phyloP scores from a whole-genome alignment of 2,888 invertebrate genomes.

The Chrysomela aeneicollis region DNA sequence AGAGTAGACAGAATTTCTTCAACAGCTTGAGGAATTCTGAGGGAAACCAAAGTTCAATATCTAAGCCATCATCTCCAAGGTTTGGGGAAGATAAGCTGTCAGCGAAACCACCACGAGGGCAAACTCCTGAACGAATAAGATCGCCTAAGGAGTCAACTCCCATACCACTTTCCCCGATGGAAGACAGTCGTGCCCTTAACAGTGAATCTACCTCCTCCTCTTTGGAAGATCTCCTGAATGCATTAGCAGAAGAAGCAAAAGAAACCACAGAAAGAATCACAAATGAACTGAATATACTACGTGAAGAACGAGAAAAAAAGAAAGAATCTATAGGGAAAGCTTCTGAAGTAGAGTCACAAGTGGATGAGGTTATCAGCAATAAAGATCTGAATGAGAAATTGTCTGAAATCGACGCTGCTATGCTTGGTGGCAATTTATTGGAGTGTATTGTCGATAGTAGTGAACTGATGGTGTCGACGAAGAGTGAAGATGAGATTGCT shows the following conservation, averaged over 20 bases:
- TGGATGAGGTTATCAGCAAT: constrained; percentile 21
- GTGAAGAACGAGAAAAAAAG: constrained; percentile 42
- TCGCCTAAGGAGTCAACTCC: constrained; percentile 53
- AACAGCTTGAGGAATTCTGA: constrained; percentile 51
- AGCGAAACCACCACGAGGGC: constrained; percentile 52
- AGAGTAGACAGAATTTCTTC: constrained; percentile 55
- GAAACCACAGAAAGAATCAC: constrained; percentile 73
- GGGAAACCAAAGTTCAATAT: constrained; percentile 33
- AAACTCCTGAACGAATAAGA: constrained; percentile 48
- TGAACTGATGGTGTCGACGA: constrained; percentile 48
- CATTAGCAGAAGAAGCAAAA: constrained; percentile 78
- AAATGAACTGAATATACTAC: constrained; percentile 65
- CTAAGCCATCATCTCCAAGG: constrained; percentile 39
- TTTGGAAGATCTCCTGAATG: constrained; percentile 76
- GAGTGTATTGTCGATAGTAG: constrained; percentile 58
- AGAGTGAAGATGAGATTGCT: constrained; percentile 49
- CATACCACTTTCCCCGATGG: constrained; percentile 46
- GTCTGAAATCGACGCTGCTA: constrained; percentile 61
- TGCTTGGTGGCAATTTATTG: constrained; percentile 62
- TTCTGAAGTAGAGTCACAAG: background rate
- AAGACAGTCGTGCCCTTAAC: constrained; percentile 39
- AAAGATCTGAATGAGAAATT: constrained; percentile 34
- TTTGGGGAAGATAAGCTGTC: constrained; percentile 45
- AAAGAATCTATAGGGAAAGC: background rate
- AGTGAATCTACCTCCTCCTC: constrained; percentile 50